Conservation (phyloP, 2,888 invertebrate genomes). For the Druceiella hillmani region DNA sequence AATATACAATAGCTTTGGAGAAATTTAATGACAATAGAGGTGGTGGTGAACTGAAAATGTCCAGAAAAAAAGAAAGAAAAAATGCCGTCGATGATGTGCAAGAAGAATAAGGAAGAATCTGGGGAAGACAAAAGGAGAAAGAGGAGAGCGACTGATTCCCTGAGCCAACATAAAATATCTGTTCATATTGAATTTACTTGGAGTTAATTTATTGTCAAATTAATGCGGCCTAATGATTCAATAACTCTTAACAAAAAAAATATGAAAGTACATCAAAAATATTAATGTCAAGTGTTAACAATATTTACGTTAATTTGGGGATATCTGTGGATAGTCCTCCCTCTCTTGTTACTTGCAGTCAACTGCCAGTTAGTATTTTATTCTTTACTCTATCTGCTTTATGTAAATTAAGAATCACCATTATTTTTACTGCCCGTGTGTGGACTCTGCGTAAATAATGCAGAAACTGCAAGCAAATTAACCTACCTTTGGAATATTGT, state of each 20-base stretch:
- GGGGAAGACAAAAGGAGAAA: slow-evolving; percentile 58
- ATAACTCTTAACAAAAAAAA: slow-evolving; percentile 42
- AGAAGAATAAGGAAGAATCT: slow-evolving; percentile 59
- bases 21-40: slow-evolving; percentile 82
- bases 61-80: slow-evolving; percentile 55
- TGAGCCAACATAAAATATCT: slow-evolving; percentile 36
- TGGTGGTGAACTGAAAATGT: slow-evolving; percentile 53
- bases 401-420: no score
- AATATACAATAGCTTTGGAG: slow-evolving; percentile 83
- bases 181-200: slow-evolving; percentile 53
- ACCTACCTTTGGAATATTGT: no score
- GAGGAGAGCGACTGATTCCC: slow-evolving; percentile 62
- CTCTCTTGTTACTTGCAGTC: no score
- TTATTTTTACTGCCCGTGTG: no score
- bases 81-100: slow-evolving; percentile 41
- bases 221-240: slow-evolving; percentile 49
- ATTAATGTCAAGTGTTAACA: slow-evolving; percentile 52
- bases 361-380: no score
- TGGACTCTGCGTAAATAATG: no score
- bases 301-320: slow-evolving; percentile 50
- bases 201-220: slow-evolving; percentile 54
- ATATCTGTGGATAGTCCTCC: slow-evolving; percentile 55
- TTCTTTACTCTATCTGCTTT: no score
- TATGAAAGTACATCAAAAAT: slow-evolving; percentile 28
- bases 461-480: no score